Percentiles rank a stretch among this genome's conserved stretches.
These are phyloP conservation scores for Frankliniella fusca DNA, from an alignment of 2,888 invertebrate species.

Conservation along the genomic window DNA sequence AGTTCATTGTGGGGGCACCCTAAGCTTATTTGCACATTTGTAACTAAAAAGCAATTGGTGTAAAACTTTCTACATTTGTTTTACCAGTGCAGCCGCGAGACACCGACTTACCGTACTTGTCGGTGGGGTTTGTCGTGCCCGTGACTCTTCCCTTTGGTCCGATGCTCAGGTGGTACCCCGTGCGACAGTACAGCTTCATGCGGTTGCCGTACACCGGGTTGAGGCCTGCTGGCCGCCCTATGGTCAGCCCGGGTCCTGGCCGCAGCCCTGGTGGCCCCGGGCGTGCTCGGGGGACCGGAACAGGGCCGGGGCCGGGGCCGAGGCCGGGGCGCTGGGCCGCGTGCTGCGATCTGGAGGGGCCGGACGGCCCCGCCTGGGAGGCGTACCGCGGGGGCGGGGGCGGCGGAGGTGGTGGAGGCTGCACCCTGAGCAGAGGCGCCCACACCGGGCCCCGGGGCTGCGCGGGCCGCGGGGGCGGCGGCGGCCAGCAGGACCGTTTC, in stretches of 20 bases:
- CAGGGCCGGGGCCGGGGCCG: background rate
- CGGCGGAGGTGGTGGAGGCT: background rate
- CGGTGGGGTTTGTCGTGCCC: conserved; percentile 52
- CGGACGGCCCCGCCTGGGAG: background rate
- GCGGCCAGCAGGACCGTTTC: background rate
- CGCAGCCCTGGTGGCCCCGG: background rate
- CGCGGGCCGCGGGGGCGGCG: background rate
- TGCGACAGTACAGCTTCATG: conserved; percentile 56
- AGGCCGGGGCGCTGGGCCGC: background rate
- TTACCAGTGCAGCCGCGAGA: too few relatives aligned
- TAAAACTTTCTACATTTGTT: too few relatives aligned
- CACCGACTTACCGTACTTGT: conserved; percentile 54
- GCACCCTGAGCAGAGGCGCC: background rate
- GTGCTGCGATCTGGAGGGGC: background rate
- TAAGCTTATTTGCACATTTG: too few relatives aligned
- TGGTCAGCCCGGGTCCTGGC: background rate
- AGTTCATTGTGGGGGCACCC: too few relatives aligned
- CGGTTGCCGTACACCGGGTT: conserved; percentile 50
- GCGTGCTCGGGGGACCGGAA: background rate
- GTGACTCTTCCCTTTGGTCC: conserved; percentile 52
- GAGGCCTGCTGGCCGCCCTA: background rate
- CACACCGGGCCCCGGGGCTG: background rate
- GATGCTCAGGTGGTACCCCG: conserved; percentile 54
- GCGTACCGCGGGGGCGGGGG: background rate
- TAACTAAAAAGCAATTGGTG: too few relatives aligned